Evolutionary conservation across 2,113 vertebrate genomes (phyloP).

Genomic region (Mormoops blainvillei): DNA sequence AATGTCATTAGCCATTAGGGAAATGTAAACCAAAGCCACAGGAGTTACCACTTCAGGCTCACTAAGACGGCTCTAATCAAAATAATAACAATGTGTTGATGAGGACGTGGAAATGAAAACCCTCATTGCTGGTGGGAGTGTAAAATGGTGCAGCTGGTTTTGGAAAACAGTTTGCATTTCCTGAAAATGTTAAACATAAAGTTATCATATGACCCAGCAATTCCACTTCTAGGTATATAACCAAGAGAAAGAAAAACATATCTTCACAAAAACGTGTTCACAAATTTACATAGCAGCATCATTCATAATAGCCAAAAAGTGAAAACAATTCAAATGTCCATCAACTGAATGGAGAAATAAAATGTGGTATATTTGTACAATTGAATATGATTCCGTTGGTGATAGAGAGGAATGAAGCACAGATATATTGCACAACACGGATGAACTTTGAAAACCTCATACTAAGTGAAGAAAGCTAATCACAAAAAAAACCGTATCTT

Average conservation of each 20-base stretch:
- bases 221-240: neutral
- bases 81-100: neutral
- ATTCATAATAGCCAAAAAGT: neutral
- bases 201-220: neutral
- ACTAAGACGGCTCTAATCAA: neutral
- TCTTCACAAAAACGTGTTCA: neutral
- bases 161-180: neutral
- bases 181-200: neutral
- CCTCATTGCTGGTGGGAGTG: neutral
- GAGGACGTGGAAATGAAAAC: neutral
- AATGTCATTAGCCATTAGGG: neutral
- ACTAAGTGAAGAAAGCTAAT: neutral
- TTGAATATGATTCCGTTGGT: neutral
- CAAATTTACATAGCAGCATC: neutral
- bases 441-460: neutral
- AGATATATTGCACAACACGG: neutral
- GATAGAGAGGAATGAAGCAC: conserved; percentile 2
- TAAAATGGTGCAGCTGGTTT: neutral
- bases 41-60: neutral
- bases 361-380: neutral
- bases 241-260: conserved; percentile 8
- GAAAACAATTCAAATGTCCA: neutral
- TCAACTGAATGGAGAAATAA: neutral
- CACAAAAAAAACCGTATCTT: neutral
- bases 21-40: neutral